Evolutionary conservation across 2,797 vertebrate genomes (phyloP).

Genomic region (Nasua narica): DNA sequence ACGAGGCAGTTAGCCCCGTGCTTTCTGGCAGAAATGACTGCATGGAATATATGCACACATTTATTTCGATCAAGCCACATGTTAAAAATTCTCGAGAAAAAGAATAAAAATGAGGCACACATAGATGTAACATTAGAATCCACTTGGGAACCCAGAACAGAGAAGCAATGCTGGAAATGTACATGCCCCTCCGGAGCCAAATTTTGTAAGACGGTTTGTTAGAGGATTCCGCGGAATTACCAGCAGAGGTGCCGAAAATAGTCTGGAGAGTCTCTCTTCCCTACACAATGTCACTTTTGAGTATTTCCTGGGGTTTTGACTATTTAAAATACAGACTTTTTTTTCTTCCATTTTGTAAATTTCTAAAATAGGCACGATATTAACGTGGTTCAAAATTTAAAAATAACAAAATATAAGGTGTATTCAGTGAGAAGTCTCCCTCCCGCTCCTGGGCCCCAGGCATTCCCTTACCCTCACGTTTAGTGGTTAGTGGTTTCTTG

Average conservation of each 20-base stretch:
- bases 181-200: neutral
- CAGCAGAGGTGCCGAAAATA: neutral
- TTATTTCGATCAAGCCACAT: neutral
- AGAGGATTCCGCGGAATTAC: neutral
- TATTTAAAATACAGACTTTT: neutral
- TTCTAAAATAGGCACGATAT: neutral
- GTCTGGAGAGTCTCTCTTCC: neutral
- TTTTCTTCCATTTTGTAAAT: neutral
- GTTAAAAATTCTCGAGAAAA: neutral
- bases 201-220: neutral
- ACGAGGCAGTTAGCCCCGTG: neutral
- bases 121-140: neutral
- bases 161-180: neutral
- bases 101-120: neutral
- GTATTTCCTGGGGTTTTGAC: neutral
- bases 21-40: constrained; percentile 11
- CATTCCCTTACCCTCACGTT: neutral
- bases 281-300: neutral
- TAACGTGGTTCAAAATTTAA: neutral
- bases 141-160: neutral
- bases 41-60: neutral
- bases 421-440: neutral
- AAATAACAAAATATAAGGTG: neutral
- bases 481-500: neutral
- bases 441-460: neutral